Conservation (phyloP, 2,888 invertebrate genomes). For the Eupithecia inturbata region DNA sequence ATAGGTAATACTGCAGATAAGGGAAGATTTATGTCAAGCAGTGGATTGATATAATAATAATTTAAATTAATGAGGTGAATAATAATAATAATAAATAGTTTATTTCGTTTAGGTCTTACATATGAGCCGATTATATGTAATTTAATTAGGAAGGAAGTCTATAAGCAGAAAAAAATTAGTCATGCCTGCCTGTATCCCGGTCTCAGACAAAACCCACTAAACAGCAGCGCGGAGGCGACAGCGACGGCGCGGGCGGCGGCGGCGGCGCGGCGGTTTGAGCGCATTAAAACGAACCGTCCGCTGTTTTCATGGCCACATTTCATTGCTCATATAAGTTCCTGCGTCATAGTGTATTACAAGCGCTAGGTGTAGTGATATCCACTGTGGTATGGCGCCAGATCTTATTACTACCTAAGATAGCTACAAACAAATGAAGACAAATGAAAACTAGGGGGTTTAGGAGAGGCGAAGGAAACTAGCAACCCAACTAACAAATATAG, state of each 20-base stretch:
- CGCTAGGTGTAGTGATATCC: not conserved
- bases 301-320: slow-evolving; percentile 1
- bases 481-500: too few relatives aligned
- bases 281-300: not conserved
- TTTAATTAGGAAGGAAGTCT: too few relatives aligned
- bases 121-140: not conserved
- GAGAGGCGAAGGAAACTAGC: too few relatives aligned
- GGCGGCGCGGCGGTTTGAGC: not conserved
- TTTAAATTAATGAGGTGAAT: too few relatives aligned
- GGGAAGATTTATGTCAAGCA: not conserved
- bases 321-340: slow-evolving; percentile 5
- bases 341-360: not conserved
- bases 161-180: not conserved
- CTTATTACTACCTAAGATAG: not conserved
- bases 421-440: too few relatives aligned
- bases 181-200: not conserved
- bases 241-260: not conserved
- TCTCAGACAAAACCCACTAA: not conserved
- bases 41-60: not conserved
- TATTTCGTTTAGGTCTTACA: too few relatives aligned
- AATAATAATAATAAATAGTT: too few relatives aligned
- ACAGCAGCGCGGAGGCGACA: too few relatives aligned
- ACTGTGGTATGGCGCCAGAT: not conserved
- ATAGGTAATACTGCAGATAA: too few relatives aligned
- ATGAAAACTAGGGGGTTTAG: too few relatives aligned